Conservation (phyloP, 2,888 invertebrate species). For the Callinectes sapidus region DNA sequence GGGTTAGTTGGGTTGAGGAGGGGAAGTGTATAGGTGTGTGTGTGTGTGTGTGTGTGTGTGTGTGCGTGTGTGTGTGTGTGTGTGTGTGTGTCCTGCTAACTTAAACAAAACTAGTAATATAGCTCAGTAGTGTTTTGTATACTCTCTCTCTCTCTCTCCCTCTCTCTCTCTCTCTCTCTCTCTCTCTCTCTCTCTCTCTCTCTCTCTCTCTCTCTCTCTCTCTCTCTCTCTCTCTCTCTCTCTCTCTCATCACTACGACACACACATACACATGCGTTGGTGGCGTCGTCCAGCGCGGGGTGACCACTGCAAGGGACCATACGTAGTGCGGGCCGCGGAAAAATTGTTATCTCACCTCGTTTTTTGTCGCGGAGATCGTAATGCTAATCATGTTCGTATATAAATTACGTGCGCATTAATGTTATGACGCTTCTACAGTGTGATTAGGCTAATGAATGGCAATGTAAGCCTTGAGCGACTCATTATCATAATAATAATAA, state of each 20-base stretch:
- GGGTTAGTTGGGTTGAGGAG: neutral
- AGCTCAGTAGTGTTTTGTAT: neutral
- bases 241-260: too few relatives aligned
- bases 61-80: neutral
- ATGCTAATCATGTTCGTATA: slow-evolving; percentile 12
- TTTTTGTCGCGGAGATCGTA: neutral
- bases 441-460: slow-evolving; percentile 30
- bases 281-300: neutral
- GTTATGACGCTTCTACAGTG: slow-evolving; percentile 1
- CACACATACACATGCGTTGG: slow-evolving; percentile 40
- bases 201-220: neutral
- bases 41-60: slow-evolving; percentile 3
- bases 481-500: neutral
- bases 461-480: slow-evolving; percentile 4
- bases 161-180: neutral
- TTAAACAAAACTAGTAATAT: neutral
- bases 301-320: neutral
- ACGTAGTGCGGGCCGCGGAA: neutral
- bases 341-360: neutral
- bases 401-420: neutral
- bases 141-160: neutral
- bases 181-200: neutral
- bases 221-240: neutral
- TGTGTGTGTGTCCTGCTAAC: too few relatives aligned
- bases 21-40: neutral